Conservation (phyloP, 2,888 invertebrate species). For the Hypselothyrea guttata region DNA sequence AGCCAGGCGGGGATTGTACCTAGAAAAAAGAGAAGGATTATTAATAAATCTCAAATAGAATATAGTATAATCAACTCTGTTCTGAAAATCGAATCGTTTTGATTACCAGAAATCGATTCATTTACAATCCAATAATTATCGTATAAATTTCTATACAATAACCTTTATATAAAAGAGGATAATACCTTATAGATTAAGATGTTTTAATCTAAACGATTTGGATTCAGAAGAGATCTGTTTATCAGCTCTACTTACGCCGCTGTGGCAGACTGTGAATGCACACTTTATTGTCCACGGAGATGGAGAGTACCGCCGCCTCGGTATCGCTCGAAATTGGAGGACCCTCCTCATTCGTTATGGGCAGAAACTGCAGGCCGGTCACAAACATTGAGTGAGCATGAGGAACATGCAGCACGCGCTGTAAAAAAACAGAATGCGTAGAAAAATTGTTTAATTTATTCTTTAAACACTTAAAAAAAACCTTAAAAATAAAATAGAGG, state of each 20-base stretch:
- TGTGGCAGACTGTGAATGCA: constrained; percentile 93
- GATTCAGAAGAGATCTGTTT: not conserved
- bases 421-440: constrained; percentile 71
- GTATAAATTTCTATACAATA: not conserved
- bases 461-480: too few species aligned
- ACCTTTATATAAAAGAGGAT: not conserved
- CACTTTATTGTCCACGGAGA: constrained; percentile 97
- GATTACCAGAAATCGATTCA: too few species aligned
- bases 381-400: constrained; percentile 98
- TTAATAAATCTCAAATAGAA: too few species aligned
- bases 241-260: constrained; percentile 85
- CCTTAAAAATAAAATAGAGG: too few species aligned
- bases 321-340: constrained; percentile 88
- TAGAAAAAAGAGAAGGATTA: constrained; percentile 76
- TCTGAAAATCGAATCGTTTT: too few species aligned
- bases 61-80: too few species aligned
- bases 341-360: constrained; percentile 86
- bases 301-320: constrained; percentile 95
- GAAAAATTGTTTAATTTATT: too few species aligned
- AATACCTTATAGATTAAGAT: too few species aligned
- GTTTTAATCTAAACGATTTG: too few species aligned
- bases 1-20: constrained; percentile 92
- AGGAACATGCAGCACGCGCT: constrained; percentile 91
- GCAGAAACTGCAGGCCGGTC: constrained; percentile 96
- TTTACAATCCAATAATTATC: too few species aligned